Conservation (phyloP, 1,140 invertebrate genomes). For the Drosophila tristis region DNA sequence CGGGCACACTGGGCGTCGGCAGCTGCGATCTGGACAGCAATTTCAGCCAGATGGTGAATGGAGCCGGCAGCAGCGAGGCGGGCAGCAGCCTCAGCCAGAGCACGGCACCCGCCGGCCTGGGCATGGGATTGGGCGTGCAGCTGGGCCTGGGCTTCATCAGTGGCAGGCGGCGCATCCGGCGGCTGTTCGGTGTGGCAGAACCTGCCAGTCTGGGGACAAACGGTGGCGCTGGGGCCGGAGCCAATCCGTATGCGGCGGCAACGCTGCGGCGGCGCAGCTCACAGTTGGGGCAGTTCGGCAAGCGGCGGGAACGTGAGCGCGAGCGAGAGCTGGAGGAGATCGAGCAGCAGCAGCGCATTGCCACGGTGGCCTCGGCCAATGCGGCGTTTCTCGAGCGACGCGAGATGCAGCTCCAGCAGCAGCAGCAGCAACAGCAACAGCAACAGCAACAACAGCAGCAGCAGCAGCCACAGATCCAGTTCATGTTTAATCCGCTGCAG, state of each 20-base stretch:
- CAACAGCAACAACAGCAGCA: constrained; percentile 29
- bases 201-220: constrained; percentile 4
- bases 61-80: constrained; percentile 36
- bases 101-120: constrained; percentile 21
- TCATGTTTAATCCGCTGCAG: constrained; percentile 38
- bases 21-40: constrained; percentile 81
- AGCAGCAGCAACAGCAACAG: constrained; percentile 32
- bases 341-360: constrained; percentile 75
- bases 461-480: constrained; percentile 28
- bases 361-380: constrained; percentile 75
- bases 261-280: constrained; percentile 68
- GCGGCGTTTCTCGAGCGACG: constrained; percentile 64
- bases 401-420: constrained; percentile 47
- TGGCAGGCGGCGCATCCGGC: constrained; percentile 73
- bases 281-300: constrained; percentile 70
- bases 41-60: constrained; percentile 80
- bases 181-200: constrained; percentile 66
- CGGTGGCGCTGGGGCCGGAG: constrained; percentile 1
- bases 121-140: constrained; percentile 56
- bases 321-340: constrained; percentile 66
- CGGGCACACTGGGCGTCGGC: constrained; percentile 54
- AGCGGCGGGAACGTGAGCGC: constrained; percentile 66
- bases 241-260: constrained; percentile 53
- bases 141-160: constrained; percentile 76
- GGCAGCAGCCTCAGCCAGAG: constrained; percentile 49